These are phyloP conservation scores for Drosophila melanosoma DNA, from an alignment of 2,888 invertebrate genomes.

Conservation along the genomic window DNA sequence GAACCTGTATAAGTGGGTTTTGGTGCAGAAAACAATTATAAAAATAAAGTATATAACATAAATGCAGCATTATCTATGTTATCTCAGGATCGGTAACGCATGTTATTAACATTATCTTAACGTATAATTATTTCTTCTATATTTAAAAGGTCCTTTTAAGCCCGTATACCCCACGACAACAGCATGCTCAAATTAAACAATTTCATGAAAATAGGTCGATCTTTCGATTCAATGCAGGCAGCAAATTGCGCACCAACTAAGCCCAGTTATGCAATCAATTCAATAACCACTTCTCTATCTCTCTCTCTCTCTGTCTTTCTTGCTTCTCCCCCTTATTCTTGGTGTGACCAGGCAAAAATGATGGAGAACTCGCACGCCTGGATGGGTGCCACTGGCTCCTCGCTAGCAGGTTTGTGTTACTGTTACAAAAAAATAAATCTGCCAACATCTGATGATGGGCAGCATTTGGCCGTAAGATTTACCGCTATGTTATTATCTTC, in stretches of 20 bases:
- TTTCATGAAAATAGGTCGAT: slow-evolving; percentile 57
- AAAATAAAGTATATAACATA: not conserved
- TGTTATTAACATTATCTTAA: not conserved
- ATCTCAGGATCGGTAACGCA: not conserved
- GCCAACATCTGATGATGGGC: not conserved
- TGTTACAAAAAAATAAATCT: not conserved
- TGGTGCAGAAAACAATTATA: not conserved
- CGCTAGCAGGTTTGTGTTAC: slow-evolving; percentile 92
- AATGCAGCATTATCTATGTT: not conserved
- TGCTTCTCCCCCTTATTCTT: slow-evolving; percentile 1
- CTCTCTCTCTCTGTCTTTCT: not conserved
- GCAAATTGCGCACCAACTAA: slow-evolving; percentile 69
- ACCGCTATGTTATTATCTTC: slow-evolving; percentile 15
- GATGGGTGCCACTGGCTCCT: slow-evolving; percentile 93
- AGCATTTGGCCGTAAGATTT: slow-evolving; percentile 22
- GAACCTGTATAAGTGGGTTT: too few species aligned
- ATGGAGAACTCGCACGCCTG: slow-evolving; percentile 96
- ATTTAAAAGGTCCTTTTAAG: not conserved
- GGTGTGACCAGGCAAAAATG: slow-evolving; percentile 92
- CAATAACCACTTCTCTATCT: slow-evolving; percentile 30
- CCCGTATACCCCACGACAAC: not conserved
- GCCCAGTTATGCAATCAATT: slow-evolving; percentile 71
- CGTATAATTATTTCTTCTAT: not conserved
- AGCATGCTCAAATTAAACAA: slow-evolving; percentile 7
- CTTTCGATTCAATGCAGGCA: slow-evolving; percentile 53